Evolutionary conservation across 2,797 vertebrate species (phyloP).

Genomic region (Masticophis lateralis): DNA sequence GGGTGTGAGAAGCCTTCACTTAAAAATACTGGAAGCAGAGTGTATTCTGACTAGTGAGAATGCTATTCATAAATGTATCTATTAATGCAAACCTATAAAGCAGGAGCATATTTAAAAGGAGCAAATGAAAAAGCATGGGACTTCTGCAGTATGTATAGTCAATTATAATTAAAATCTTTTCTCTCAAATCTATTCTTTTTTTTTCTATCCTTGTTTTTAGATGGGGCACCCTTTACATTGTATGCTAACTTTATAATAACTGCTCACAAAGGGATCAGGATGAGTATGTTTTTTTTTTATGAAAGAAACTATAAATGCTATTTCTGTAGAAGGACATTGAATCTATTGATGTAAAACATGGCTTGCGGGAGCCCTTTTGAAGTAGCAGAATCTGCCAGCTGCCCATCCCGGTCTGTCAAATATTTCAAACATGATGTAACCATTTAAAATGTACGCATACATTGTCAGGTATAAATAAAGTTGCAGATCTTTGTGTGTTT

Average conservation of each 20-base stretch:
- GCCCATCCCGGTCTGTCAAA: neutral
- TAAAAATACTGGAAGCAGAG: neutral
- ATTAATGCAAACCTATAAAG: neutral
- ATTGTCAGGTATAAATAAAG: neutral
- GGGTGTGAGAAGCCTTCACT: neutral
- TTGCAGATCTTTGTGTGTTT: neutral
- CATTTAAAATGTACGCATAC: neutral
- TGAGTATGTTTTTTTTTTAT: neutral
- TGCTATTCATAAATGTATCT: neutral
- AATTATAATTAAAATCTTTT: neutral
- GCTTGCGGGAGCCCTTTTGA: neutral
- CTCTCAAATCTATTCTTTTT: neutral
- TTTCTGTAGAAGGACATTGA: neutral
- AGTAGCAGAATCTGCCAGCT: neutral
- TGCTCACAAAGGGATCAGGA: neutral
- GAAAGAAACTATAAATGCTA: neutral
- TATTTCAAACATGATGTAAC: neutral
- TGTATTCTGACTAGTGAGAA: neutral
- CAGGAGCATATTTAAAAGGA: neutral
- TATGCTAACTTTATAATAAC: neutral
- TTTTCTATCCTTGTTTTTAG: neutral
- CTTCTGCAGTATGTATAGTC: neutral
- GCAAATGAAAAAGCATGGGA: neutral
- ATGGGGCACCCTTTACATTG: neutral
- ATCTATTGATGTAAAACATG: neutral